phyloP scores from a whole-genome alignment of 1,140 invertebrate species.

The Ericerus pela region DNA sequence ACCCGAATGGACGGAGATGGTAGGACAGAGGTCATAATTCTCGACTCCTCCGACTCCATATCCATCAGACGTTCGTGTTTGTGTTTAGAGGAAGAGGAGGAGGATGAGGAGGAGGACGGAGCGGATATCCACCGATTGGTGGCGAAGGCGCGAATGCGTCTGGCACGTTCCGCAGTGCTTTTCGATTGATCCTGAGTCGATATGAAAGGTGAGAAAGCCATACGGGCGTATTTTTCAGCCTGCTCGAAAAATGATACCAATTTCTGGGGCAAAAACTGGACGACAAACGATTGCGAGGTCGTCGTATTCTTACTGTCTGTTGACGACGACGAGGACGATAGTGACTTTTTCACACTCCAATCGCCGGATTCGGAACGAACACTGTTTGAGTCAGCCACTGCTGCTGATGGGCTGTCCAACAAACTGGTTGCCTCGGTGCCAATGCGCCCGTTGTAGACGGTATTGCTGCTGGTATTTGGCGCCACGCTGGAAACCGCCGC shows the following conservation, averaged over 20 bases:
- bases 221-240: conserved; percentile 54
- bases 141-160: background rate
- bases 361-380: conserved; percentile 20
- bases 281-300: conserved; percentile 33
- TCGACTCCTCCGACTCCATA: background rate
- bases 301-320: background rate
- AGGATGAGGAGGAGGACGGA: no score
- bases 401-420: no score
- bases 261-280: conserved; percentile 60
- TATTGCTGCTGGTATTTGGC: background rate
- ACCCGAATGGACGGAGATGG: background rate
- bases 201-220: conserved; percentile 24
- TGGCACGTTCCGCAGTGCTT: background rate
- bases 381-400: conserved; percentile 16
- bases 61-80: background rate
- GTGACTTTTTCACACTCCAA: conserved; percentile 21
- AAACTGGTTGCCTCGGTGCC: conserved; percentile 7
- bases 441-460: background rate
- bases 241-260: conserved; percentile 59
- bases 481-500: conserved; percentile 24
- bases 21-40: background rate
- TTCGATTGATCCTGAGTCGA: conserved; percentile 10
- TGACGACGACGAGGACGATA: conserved; percentile 17
- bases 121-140: background rate
- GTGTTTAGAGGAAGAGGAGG: no score